Percentiles rank a stretch among this genome's conserved stretches.
phyloP scores from a whole-genome alignment of 1,140 invertebrate genomes.

The Habropoda laboriosa region DNA sequence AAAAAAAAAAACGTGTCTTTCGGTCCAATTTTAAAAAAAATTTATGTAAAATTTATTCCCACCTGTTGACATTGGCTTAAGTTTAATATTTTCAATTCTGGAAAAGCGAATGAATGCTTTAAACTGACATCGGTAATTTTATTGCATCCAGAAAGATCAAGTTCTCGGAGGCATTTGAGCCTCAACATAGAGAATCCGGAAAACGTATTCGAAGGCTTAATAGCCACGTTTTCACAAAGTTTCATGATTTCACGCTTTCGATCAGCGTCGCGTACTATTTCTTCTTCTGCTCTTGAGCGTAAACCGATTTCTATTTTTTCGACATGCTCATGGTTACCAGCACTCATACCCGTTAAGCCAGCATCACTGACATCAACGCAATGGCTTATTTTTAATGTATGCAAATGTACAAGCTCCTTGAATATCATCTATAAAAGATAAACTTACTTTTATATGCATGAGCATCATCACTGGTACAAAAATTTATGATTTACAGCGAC shows the following conservation, averaged over 20 bases:
- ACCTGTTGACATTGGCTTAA: conserved; percentile 86
- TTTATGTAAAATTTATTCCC: not conserved
- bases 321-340: conserved; percentile 63
- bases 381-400: conserved; percentile 84
- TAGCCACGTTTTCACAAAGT: conserved; percentile 83
- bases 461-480: conserved; percentile 19
- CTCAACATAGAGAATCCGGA: conserved; percentile 83
- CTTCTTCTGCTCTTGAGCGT: conserved; percentile 85
- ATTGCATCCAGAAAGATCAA: conserved; percentile 86
- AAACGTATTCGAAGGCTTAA: conserved; percentile 49
- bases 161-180: conserved; percentile 82
- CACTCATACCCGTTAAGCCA: conserved; percentile 84
- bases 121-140: conserved; percentile 88
- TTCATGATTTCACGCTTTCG: conserved; percentile 84
- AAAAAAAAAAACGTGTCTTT: not conserved
- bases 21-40: not conserved
- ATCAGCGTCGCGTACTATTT: conserved; percentile 85
- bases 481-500: conserved; percentile 30
- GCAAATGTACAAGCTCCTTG: conserved; percentile 83
- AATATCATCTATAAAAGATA: conserved; percentile 82
- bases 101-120: conserved; percentile 85
- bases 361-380: conserved; percentile 86
- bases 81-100: conserved; percentile 84
- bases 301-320: conserved; percentile 81
- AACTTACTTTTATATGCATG: conserved; percentile 36